phyloP scores from a whole-genome alignment of 2,888 invertebrate species.

The Danaus chrysippus region DNA sequence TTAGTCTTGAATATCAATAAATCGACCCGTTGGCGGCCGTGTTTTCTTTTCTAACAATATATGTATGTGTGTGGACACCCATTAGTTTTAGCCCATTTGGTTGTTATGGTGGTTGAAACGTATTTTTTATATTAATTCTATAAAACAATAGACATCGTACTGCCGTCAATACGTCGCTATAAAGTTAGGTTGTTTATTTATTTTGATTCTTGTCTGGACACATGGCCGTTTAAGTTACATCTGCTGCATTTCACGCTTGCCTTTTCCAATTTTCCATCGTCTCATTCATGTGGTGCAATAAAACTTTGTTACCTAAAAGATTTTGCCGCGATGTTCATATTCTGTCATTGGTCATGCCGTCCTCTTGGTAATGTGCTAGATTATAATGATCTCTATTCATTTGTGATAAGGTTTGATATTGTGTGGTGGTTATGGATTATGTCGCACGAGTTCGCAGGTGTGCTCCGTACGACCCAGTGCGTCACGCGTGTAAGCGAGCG shows the following conservation, averaged over 20 bases:
- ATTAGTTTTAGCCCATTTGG: no score
- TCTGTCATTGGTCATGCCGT: conserved; percentile 68
- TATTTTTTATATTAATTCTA: no score
- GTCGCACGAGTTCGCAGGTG: conserved; percentile 35
- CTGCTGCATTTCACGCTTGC: conserved; percentile 74
- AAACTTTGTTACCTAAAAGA: conserved; percentile 68
- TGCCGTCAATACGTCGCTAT: no score
- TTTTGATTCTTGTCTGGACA: conserved; percentile 35
- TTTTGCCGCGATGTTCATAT: conserved; percentile 57
- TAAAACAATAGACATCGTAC: no score
- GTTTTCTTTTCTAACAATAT: no score
- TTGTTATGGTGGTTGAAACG: no score
- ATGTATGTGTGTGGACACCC: no score
- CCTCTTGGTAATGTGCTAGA: conserved; percentile 40
- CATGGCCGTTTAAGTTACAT: conserved; percentile 54
- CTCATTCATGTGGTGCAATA: conserved; percentile 61
- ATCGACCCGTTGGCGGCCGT: no score
- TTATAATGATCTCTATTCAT: conserved; percentile 33
- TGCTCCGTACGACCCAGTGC: conserved; percentile 42
- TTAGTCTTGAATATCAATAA: no score
- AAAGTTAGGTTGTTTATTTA: conserved; percentile 39
- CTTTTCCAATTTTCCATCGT: conserved; percentile 70
- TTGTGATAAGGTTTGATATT: conserved; percentile 32
- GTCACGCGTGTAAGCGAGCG: conserved; percentile 66
- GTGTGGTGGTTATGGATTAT: conserved; percentile 10